phyloP scores from a whole-genome alignment of 2,888 invertebrate genomes.

The Boloria selene region DNA sequence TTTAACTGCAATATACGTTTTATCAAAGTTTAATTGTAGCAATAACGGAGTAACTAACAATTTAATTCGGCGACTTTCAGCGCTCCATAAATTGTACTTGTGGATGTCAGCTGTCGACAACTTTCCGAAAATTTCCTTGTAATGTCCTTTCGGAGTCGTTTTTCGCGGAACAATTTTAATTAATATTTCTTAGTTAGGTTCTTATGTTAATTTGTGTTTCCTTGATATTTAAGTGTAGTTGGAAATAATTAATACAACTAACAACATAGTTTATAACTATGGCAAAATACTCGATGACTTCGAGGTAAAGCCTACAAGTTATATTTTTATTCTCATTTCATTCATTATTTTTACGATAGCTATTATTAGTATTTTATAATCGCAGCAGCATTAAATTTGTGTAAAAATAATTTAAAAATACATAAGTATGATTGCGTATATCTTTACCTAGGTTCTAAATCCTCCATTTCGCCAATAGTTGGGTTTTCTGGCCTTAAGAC shows the following conservation, averaged over 20 bases:
- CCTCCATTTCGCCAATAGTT: slow-evolving; percentile 86
- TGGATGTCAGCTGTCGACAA: slow-evolving; percentile 79
- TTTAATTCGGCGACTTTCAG: slow-evolving; percentile 72
- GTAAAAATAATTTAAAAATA: background rate
- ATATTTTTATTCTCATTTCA: too few relatives aligned
- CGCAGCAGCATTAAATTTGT: background rate
- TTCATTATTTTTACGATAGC: too few relatives aligned
- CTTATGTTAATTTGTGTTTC: slow-evolving; percentile 32
- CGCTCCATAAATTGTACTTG: slow-evolving; percentile 77
- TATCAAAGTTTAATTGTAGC: slow-evolving; percentile 75
- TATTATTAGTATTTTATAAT: too few relatives aligned
- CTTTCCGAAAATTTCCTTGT: slow-evolving; percentile 74
- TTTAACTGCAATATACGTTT: slow-evolving; percentile 54
- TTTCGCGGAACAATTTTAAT: slow-evolving; percentile 75
- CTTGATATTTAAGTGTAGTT: slow-evolving; percentile 22
- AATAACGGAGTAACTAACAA: slow-evolving; percentile 75
- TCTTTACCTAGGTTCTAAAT: slow-evolving; percentile 78
- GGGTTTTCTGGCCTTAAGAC: slow-evolving; percentile 84
- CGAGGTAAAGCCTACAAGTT: too few relatives aligned
- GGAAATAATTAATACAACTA: background rate
- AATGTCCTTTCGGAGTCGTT: slow-evolving; percentile 76
- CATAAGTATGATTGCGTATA: background rate
- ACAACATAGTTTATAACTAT: background rate
- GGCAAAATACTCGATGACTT: background rate
- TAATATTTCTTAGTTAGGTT: slow-evolving; percentile 70